phyloP scores from a whole-genome alignment of 2,888 invertebrate species.

The Dolomedes plantarius region DNA sequence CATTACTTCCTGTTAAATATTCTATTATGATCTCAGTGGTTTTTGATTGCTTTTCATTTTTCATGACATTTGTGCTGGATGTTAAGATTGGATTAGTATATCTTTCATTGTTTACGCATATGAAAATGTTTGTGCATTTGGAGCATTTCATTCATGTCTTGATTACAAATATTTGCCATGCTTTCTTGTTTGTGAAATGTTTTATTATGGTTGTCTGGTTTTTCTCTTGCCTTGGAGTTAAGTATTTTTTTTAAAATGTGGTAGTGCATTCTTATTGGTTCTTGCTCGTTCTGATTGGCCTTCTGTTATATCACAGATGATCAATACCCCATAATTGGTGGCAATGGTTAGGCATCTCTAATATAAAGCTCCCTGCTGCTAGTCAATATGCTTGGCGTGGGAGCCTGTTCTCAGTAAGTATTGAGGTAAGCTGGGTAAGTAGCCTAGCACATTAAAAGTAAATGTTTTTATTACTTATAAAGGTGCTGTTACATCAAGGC shows the following conservation, averaged over 20 bases:
- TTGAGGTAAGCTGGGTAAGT: slow-evolving; percentile 67
- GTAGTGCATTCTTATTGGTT: slow-evolving; percentile 27
- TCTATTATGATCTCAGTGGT: background rate
- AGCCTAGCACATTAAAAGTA: slow-evolving; percentile 52
- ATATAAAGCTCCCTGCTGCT: slow-evolving; percentile 52
- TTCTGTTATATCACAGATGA: slow-evolving; percentile 70
- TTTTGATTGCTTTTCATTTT: background rate
- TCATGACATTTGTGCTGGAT: too few species aligned
- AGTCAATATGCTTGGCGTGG: slow-evolving; percentile 59
- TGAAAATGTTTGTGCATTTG: background rate
- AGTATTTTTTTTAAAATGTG: slow-evolving; percentile 35
- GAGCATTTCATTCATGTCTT: background rate
- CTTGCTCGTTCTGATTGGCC: slow-evolving; percentile 49
- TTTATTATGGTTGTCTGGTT: slow-evolving; percentile 9
- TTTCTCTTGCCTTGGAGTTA: background rate
- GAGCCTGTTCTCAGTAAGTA: slow-evolving; percentile 38
- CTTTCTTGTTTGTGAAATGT: background rate
- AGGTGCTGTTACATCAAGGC: slow-evolving; percentile 1
- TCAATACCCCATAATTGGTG: slow-evolving; percentile 53
- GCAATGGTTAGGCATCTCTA: slow-evolving; percentile 49
- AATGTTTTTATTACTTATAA: background rate
- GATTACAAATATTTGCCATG: background rate
- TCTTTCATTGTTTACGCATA: slow-evolving; percentile 2
- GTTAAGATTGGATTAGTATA: background rate
- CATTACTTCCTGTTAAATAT: background rate